Conservation (phyloP, 1,140 invertebrate species). For the Sminthurinus signatus region DNA sequence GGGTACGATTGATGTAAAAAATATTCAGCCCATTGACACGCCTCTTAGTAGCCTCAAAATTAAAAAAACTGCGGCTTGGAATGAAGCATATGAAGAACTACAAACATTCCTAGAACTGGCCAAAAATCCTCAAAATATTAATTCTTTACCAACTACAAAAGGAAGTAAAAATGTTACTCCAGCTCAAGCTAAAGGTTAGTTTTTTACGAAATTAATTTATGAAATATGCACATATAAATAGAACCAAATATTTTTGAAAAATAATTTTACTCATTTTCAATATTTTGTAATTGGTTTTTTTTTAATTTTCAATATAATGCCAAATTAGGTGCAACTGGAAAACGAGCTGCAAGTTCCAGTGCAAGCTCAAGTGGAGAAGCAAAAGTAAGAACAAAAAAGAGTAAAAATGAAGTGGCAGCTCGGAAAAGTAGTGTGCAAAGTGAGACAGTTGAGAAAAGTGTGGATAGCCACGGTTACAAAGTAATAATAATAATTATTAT, state of each 20-base stretch:
- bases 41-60: slow-evolving; percentile 46
- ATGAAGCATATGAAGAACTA: slow-evolving; percentile 66
- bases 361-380: slow-evolving; percentile 15
- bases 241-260: no score
- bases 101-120: slow-evolving; percentile 59
- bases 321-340: slow-evolving; percentile 4
- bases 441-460: no score
- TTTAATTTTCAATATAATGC: not conserved
- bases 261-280: no score
- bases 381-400: slow-evolving; percentile 16
- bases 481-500: no score
- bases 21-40: slow-evolving; percentile 62
- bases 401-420: slow-evolving; percentile 2
- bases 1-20: slow-evolving; percentile 58
- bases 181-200: not conserved
- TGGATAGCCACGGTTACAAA: no score
- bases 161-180: not conserved
- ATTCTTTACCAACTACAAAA: slow-evolving; percentile 13
- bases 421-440: no score
- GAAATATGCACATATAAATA: no score
- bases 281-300: no score
- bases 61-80: slow-evolving; percentile 58
- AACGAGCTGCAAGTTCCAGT: slow-evolving; percentile 18
- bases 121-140: slow-evolving; percentile 20
- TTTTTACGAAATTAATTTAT: no score